A percentile compares a stretch with the other conserved stretches of the same genome.
Conservation (phyloP, 2,797 vertebrate species). For the Enteromius trimaculatus region DNA sequence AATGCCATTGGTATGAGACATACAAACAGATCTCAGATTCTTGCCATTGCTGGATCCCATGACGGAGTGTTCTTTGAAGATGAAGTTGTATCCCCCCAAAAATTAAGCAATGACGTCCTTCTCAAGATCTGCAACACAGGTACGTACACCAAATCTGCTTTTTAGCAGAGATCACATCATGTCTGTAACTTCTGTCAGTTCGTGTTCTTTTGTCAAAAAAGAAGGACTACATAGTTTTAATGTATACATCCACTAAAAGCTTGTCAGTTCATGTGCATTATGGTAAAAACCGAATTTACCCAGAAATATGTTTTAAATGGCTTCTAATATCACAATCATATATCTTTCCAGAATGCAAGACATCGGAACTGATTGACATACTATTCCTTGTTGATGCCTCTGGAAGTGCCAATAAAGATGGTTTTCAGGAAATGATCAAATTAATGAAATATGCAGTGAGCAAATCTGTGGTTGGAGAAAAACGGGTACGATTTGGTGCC, state of each 20-base stretch:
- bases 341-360: slow-evolving; percentile 76
- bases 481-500: slow-evolving; percentile 77
- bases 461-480: slow-evolving; percentile 71
- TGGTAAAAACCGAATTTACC: background rate
- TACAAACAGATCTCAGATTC: slow-evolving; percentile 76
- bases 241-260: background rate
- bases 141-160: slow-evolving; percentile 28
- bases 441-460: slow-evolving; percentile 78
- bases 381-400: slow-evolving; percentile 83
- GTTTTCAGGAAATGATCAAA: slow-evolving; percentile 74
- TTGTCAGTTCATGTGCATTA: background rate
- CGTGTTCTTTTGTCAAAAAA: background rate
- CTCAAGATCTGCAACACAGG: slow-evolving; percentile 79
- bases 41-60: slow-evolving; percentile 76
- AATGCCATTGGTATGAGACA: slow-evolving; percentile 80
- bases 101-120: slow-evolving; percentile 76
- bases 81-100: slow-evolving; percentile 73
- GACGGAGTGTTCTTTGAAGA: slow-evolving; percentile 70
- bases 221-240: background rate
- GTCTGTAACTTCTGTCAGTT: background rate
- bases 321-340: background rate
- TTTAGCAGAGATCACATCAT: background rate
- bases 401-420: slow-evolving; percentile 57
- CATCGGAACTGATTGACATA: slow-evolving; percentile 80
- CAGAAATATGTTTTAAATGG: background rate